These are phyloP conservation scores for Heliconius himera DNA, from an alignment of 1,140 invertebrate species.

Conservation along the genomic window DNA sequence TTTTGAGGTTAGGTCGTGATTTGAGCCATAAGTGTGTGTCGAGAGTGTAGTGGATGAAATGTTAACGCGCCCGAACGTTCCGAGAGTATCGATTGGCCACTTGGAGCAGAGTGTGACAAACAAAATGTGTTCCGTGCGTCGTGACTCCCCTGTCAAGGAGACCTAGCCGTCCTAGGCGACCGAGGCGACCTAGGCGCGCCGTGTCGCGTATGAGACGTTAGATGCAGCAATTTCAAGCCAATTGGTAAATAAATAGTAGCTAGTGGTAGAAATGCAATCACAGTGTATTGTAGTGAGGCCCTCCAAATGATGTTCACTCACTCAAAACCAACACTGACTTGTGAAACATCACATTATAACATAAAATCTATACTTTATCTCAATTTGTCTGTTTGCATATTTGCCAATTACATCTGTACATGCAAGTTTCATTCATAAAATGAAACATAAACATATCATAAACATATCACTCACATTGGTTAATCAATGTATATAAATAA, in stretches of 20 bases:
- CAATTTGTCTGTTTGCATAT: neutral
- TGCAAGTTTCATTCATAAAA: slow-evolving; percentile 6
- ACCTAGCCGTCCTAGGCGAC: slow-evolving; percentile 27
- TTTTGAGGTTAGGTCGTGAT: slow-evolving; percentile 79
- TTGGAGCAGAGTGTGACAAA: slow-evolving; percentile 51
- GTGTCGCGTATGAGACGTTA: slow-evolving; percentile 39
- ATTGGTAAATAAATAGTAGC: slow-evolving; percentile 43
- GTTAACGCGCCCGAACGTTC: slow-evolving; percentile 37
- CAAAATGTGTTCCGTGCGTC: slow-evolving; percentile 46
- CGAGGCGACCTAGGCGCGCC: slow-evolving; percentile 41
- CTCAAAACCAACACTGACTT: slow-evolving; percentile 6
- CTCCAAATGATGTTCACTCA: slow-evolving; percentile 53
- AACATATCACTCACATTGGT: neutral
- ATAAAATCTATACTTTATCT: neutral
- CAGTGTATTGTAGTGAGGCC: slow-evolving; percentile 33
- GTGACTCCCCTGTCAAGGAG: slow-evolving; percentile 35
- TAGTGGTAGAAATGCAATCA: slow-evolving; percentile 42
- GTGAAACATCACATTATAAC: neutral
- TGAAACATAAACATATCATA: slow-evolving; percentile 9
- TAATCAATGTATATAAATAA: slow-evolving; percentile 7
- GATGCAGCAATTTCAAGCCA: slow-evolving; percentile 42
- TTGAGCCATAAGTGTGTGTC: slow-evolving; percentile 50
- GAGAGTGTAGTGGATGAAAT: slow-evolving; percentile 41
- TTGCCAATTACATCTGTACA: neutral
- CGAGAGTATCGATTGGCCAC: slow-evolving; percentile 32